Evolutionary conservation across 1,140 invertebrate species (phyloP), one percentile per base, ranked within the genome.

Genomic region (Drosophila sulfurigaster): DNA sequence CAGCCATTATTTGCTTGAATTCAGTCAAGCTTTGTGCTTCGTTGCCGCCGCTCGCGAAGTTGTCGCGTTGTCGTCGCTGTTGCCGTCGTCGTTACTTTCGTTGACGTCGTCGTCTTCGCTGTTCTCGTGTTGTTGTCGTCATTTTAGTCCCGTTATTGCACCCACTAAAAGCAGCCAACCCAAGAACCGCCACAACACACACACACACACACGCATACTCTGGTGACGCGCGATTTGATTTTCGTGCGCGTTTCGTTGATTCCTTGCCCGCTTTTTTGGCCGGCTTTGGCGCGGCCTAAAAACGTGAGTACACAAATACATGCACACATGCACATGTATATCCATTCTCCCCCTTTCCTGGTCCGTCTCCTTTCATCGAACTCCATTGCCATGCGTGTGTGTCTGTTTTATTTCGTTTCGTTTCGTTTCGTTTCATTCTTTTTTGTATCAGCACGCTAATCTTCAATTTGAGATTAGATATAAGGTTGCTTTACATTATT

Each of bases 11-110:
- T 80, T 78, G 78, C 77, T 87, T 77, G 82, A 81, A 85, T 89
- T 89, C 78, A 89, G 81, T 89, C 85, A 79, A 89, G 85, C 85
- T 89, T 89, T 89, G 85, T 83, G 81, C 81, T 80, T 85, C 85
- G 79, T 83, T 86, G 83, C 69, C 63, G 83, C 77, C 80, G 80
- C 74, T 82, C 85, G 85, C 86, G 81, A 88, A 89, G 85, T 88
- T 81, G 75, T 75, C 65, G 69, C 72, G 79, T 71, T 25, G 46
- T 41, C 10, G 57, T 38, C 45, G 30, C 7, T 69, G 79, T 71
- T 25, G 46, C 28, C 10, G 57, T 38, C 45, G 30, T n/a, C 7
- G 57, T 45, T 28, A 20, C 16, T 10, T 15, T 38, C 73, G 73
- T 65, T 45, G 58, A 56, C 57, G 49, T 58, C 46, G 46, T 60